Conservation (phyloP, 2,113 vertebrate genomes). For the Erythrocebus patas region DNA sequence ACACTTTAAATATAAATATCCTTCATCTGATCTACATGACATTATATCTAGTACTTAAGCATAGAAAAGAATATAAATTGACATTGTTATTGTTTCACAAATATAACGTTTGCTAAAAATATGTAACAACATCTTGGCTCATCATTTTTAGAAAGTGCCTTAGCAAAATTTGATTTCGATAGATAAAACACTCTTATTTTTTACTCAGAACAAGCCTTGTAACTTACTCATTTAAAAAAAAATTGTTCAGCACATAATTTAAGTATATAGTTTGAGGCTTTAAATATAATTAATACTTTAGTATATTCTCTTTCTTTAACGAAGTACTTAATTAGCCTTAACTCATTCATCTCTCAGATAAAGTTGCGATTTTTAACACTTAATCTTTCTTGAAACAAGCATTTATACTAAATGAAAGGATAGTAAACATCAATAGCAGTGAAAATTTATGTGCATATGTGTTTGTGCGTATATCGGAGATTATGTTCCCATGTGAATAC, state of each 20-base stretch:
- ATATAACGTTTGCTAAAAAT: neutral
- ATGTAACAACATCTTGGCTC: neutral
- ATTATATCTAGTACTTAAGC: neutral
- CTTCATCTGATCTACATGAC: neutral
- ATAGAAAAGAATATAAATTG: neutral
- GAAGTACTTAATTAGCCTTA: neutral
- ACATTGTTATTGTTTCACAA: neutral
- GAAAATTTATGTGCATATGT: neutral
- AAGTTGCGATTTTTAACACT: neutral
- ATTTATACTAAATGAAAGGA: neutral
- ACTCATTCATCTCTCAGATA: neutral
- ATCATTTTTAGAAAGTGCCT: neutral
- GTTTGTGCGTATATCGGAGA: neutral
- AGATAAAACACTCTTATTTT: neutral
- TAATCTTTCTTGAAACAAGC: neutral
- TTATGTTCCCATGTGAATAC: neutral
- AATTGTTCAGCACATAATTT: neutral
- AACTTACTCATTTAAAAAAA: neutral
- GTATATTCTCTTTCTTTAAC: neutral
- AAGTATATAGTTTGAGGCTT: neutral
- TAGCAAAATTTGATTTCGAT: neutral
- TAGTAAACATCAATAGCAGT: neutral
- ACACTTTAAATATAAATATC: neutral
- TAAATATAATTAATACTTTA: neutral
- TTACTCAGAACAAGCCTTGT: neutral